A percentile compares a stretch with the other conserved stretches of the same genome.
phyloP scores from a whole-genome alignment of 2,797 vertebrate species.

The Ispidina lecontei region DNA sequence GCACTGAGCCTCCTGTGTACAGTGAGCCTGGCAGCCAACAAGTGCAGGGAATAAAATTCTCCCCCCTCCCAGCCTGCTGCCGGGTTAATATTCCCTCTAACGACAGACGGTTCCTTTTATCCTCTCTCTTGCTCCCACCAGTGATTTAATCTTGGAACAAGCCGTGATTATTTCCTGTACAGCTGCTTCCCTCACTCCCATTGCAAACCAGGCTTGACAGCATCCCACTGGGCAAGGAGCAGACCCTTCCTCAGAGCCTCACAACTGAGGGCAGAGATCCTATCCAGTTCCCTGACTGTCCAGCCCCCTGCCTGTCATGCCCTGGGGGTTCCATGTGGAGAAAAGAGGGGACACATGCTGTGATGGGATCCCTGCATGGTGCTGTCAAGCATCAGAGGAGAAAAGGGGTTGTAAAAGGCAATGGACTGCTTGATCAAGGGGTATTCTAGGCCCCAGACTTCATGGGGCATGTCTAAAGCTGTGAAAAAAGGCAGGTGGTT shows the following conservation, averaged over 20 bases:
- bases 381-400: background rate
- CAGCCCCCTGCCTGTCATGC: rapidly evolving
- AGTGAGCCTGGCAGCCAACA: slow-evolving; percentile 18
- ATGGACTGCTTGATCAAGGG: background rate
- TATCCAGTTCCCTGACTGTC: background rate
- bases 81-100: slow-evolving; percentile 81
- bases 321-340: background rate
- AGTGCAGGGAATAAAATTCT: slow-evolving; percentile 37
- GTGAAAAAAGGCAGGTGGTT: background rate
- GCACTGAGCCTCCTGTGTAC: background rate
- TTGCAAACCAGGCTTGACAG: background rate
- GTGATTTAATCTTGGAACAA: slow-evolving; percentile 76
- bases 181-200: slow-evolving; percentile 75
- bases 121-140: slow-evolving; percentile 68
- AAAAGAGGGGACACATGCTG: background rate
- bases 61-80: background rate
- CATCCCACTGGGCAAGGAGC: background rate
- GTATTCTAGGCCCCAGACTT: background rate
- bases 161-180: slow-evolving; percentile 72
- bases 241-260: background rate
- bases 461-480: background rate
- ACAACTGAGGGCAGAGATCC: rapidly evolving
- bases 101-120: slow-evolving; percentile 85
- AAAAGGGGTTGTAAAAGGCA: background rate
- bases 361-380: background rate